Base-by-base conservation (phyloP, 2,113 vertebrate species). In the Ameiurus melas region DNA sequence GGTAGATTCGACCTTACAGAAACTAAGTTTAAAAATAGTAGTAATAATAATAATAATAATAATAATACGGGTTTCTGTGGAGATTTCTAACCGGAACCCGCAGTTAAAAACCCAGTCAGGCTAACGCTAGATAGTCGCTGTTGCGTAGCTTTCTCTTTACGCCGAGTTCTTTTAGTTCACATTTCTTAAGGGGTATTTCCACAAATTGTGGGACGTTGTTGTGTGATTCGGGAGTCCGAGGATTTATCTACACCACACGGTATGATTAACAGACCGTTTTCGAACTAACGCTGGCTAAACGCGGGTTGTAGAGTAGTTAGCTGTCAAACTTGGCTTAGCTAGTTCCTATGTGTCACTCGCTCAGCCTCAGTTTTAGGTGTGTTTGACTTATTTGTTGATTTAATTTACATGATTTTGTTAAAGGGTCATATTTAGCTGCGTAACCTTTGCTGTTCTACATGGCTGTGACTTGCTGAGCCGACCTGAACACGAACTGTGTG, bases 291-390 rank as follows among this genome's bases (percentile, higher is more conserved):
- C 77, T 36, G 22, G 25, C 60, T 22, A 85, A 43, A 36, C 12
- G 12, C 80, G 62, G 33, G 79, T 71, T 25, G 4, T 60, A 8
- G 57, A 58, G 7, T 62, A 43, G 62, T 36, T 60, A 68, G 9
- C 84, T 85, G 88, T 79, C 62, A 85, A 81, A 85, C 77, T 71
- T 1, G 20, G 71, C 10, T 62, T 62, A 53, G 55, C 70, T 43
- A 14, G 8, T 22, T 5, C 64, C 71, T 22, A 16, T n/a, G 33
- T 80, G 1, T 2, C n/a, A 1, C 62, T 66, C 53, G 13, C 17
- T 14, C 22, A 20, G 4, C 17, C 30, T 55, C 47, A 51, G 43
- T 47, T 47, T 47, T 47, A 47, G 43, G 43, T 47, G 43, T 7
- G 5, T 47, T 57, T 16, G 51, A 12, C 47, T 12, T 66, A 9